Evolutionary conservation across 2,888 invertebrate species (phyloP).

Genomic region (Monoplex corrugatus): DNA sequence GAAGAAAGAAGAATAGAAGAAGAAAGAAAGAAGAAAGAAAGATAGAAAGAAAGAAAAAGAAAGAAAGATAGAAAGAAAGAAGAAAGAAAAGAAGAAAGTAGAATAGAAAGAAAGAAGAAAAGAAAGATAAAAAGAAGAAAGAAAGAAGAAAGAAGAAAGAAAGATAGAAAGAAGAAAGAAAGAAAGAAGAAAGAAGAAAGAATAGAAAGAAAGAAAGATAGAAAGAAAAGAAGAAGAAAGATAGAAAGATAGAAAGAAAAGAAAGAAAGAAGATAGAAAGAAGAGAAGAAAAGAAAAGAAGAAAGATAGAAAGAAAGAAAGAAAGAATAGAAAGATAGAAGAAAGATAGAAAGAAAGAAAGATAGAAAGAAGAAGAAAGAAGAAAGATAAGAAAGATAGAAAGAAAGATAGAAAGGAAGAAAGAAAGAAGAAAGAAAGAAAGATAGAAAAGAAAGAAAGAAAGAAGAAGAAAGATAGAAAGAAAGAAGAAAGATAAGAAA

Average conservation of each 20-base stretch:
- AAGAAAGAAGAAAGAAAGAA: neutral
- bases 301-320: no score
- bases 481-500: neutral
- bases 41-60: neutral
- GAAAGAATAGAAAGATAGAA: neutral
- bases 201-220: neutral
- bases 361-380: no score
- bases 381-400: neutral
- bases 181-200: neutral
- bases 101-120: neutral
- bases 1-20: neutral
- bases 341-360: neutral
- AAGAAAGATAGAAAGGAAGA: neutral
- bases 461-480: no score
- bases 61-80: neutral
- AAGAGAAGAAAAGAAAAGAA: no score
- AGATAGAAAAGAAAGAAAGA: neutral
- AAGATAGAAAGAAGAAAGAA: neutral
- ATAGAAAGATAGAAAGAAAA: no score
- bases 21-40: neutral
- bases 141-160: neutral
- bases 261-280: neutral
- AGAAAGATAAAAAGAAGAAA: slow-evolving; percentile 6
- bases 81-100: neutral
- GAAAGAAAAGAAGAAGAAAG: neutral